Evolutionary conservation across 37 sponge, comb jelly and placozoan species (phyloP), one percentile per base, ranked within the genome.

Genomic region (Crambe crambe): DNA sequence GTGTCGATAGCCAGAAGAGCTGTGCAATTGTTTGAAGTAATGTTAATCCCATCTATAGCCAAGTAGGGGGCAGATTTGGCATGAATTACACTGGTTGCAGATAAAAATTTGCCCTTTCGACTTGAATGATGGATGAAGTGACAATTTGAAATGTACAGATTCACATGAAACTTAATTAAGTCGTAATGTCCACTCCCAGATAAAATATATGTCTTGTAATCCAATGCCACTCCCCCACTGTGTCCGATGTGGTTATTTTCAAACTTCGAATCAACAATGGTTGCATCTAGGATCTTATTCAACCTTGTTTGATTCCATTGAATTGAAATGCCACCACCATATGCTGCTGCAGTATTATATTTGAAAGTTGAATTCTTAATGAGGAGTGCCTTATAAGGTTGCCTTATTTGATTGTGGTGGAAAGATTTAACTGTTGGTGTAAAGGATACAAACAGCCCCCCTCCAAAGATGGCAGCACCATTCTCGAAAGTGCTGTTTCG

Each of bases 271-370:
- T 65, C 10, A 6, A 9, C 31, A 5, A 65, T 65, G 3, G 25
- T 2, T 30, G 34, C 3, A 9, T 65, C 34, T 3, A 31, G 30
- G 15, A 65, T 65, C 9, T 32, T 65, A 8, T 20, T 17, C 3
- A 5, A 34, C 17, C 5, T 21, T 5, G 35, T 17, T 31, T 31
- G 3, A 30, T 32, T 30, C 66, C 31, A 65, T 65, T 63, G 62
- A 9, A 63, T 25, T 38, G 42, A 73, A 58, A 82, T 82, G 1
- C 73, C 82, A 64, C 82, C 82, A 41, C 82, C 82, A 51, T 35
- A 27, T 8, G n/a, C n/a, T 17, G 9, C 21, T 22, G 56, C 82
- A 34, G 39, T 18, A 63, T 82, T 73, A 35, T 62, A 56, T 8
- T 25, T 36, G 39, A 82, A 65, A 12, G 10, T 65, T 5, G 32